Base-by-base conservation (phyloP, 2,888 invertebrate genomes). In the Cephus rjabovi region DNA sequence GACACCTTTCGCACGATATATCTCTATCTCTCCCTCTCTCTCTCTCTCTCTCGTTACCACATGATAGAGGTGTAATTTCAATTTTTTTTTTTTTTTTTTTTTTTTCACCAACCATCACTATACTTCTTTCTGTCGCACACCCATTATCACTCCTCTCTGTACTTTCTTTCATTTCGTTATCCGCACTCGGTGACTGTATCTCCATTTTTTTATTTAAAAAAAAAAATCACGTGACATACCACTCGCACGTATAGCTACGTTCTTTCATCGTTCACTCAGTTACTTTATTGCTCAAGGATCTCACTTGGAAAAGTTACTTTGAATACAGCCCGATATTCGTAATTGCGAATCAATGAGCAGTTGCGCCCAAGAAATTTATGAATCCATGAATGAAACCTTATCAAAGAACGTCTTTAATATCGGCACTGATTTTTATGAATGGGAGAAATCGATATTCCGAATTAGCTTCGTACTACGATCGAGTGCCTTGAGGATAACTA, bases 1-100 rank as follows among this genome's bases (percentile, higher is more conserved):
- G 56, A 76, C 76, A 73, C 75, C 77, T 73, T 76, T 73, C 37
- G 56, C 37, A 73, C 79, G 74, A 71, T 56, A 74, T 71, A 74
- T 74, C 74, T 76, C 77, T 76, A 35, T 77, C 78, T 80, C 76
- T 75, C 70, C 76, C 68, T 37, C 31, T 76, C 75, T 80, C 73
- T 75, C 73, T 75, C 74, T 76, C 76, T 76, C 76, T 77, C 76
- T 77, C 69, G 76, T 37, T 75, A 31, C 34, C 77, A 68, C 73
- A 74, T 73, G 31, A 76, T 78, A 35, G 76, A 35, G 68, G 23
- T 56, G 56, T 56, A 56, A 56, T 56, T 56, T 23, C 4, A 23
- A 12, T 12, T 35, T 35, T 35, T 35, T 35, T 35, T 35, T 35
- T 35, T 40, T 40, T 40, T 15, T 40, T 12, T 37, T 12, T 40